These are phyloP conservation scores for Isaurus tuberculatus DNA, from an alignment of 92 coral and sea anemone genomes.

Conservation along the genomic window DNA sequence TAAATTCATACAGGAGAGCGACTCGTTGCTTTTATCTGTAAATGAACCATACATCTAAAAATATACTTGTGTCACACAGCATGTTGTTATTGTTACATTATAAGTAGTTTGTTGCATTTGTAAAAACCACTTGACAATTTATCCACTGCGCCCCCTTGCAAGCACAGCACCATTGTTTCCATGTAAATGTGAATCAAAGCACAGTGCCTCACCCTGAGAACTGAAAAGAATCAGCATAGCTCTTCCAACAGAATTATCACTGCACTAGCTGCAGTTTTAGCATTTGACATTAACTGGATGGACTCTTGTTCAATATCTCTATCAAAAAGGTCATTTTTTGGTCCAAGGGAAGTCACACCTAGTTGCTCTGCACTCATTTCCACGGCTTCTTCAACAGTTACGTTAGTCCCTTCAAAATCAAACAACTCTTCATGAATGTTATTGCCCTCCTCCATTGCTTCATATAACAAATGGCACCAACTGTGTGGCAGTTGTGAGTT, in stretches of 20 bases:
- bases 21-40: not conserved
- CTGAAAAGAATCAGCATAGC: too few species aligned
- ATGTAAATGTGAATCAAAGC: conserved; percentile 54
- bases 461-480: too few species aligned
- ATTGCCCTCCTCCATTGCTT: conserved; percentile 61
- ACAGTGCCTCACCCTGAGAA: conserved; percentile 35
- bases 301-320: conserved; percentile 16
- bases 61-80: too few species aligned
- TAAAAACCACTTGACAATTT: conserved; percentile 49
- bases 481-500: conserved; percentile 20
- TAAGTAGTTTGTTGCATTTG: conserved; percentile 1
- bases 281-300: conserved; percentile 10
- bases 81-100: conserved; percentile 10
- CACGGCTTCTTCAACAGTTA: too few species aligned
- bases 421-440: too few species aligned
- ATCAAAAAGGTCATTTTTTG: conserved; percentile 60
- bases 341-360: too few species aligned
- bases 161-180: conserved; percentile 58
- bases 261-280: too few species aligned
- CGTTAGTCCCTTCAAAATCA: too few species aligned
- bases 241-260: conserved; percentile 46
- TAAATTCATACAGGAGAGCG: not conserved
- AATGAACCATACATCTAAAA: too few species aligned
- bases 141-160: conserved; percentile 40
- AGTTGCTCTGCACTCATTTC: too few species aligned